Conservation (phyloP, 2,113 vertebrate genomes). For the Thamnaconus septentrionalis region DNA sequence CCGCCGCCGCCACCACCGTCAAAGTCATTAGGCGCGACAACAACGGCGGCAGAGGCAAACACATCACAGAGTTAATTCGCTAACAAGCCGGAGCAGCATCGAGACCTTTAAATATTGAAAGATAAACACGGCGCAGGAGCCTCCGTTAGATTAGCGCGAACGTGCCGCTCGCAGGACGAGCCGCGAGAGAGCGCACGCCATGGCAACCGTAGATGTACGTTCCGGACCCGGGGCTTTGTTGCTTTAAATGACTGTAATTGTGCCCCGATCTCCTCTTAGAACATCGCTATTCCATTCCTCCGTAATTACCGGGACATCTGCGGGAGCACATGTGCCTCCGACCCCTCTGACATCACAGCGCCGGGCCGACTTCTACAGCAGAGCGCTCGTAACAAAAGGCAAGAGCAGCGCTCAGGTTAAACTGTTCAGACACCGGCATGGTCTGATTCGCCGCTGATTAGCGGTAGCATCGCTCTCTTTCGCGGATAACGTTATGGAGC, state of each 20-base stretch:
- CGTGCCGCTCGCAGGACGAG: conserved; percentile 40
- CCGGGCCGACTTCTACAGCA: conserved; percentile 5
- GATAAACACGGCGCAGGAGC: conserved; percentile 46
- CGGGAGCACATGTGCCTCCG: conserved; percentile 43
- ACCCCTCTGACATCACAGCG: conserved; percentile 57
- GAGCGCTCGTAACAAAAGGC: not conserved
- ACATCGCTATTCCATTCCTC: conserved; percentile 65
- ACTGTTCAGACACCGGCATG: too few species aligned
- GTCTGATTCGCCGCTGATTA: too few species aligned
- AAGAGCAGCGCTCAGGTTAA: too few species aligned
- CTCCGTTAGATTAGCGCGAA: conserved; percentile 33
- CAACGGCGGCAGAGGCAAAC: conserved; percentile 37
- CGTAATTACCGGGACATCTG: conserved; percentile 75
- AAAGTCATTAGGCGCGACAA: conserved; percentile 64
- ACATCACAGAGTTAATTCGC: conserved; percentile 21
- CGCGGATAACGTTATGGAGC: too few species aligned
- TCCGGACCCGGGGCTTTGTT: conserved; percentile 37
- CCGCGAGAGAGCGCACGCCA: conserved; percentile 24
- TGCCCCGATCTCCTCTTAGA: conserved; percentile 70
- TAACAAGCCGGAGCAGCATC: conserved; percentile 23
- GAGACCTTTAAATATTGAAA: conserved; percentile 56
- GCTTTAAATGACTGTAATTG: conserved; percentile 75
- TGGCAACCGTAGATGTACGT: conserved; percentile 67
- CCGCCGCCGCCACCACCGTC: conserved; percentile 29
- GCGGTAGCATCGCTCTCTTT: too few species aligned